phyloP scores from a whole-genome alignment of 2,113 vertebrate genomes.

The Oreochromis aureus region DNA sequence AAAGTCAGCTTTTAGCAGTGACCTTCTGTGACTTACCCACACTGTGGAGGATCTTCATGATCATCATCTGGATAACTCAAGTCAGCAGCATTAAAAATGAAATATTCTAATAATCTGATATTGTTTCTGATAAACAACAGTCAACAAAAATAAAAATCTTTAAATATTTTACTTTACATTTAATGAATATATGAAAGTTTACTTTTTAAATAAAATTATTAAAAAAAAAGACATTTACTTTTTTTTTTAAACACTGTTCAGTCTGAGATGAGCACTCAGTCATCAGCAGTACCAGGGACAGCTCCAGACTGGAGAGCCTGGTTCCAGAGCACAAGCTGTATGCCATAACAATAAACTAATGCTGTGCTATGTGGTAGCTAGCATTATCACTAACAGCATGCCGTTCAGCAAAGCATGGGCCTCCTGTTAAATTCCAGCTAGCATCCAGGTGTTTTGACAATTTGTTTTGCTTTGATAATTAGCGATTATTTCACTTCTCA shows the following conservation, averaged over 20 bases:
- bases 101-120: neutral
- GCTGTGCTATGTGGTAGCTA: neutral
- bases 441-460: neutral
- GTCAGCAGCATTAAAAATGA: neutral
- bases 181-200: neutral
- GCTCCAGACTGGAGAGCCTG: neutral
- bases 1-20: too few relatives aligned
- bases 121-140: neutral
- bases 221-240: neutral
- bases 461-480: neutral
- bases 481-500: neutral
- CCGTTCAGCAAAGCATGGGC: neutral
- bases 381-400: neutral
- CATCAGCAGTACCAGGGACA: neutral
- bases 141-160: neutral
- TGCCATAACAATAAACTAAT: neutral
- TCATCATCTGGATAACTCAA: neutral
- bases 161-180: neutral
- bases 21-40: too few relatives aligned
- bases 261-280: neutral
- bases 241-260: neutral
- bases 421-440: neutral
- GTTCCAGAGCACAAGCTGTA: too few relatives aligned
- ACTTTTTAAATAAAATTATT: neutral
- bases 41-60: too few relatives aligned